A percentile compares a stretch with the other conserved stretches of the same genome.
phyloP scores from a whole-genome alignment of 1,140 invertebrate genomes.

The Lucilia sericata region DNA sequence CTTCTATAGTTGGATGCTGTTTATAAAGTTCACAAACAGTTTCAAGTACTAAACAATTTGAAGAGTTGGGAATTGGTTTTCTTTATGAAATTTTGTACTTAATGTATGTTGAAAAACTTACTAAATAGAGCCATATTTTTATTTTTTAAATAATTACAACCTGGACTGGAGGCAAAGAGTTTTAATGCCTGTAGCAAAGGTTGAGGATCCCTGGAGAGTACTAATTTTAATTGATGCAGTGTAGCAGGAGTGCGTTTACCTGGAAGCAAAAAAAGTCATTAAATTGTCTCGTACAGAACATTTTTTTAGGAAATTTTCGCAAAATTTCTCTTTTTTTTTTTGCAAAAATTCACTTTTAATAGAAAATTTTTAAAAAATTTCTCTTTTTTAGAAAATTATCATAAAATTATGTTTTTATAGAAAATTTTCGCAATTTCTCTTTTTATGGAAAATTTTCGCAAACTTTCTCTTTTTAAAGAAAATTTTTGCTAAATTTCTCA shows the following conservation, averaged over 20 bases:
- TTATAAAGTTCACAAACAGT: slow-evolving; percentile 70
- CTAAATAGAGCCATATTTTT: slow-evolving; percentile 71
- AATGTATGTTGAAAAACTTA: slow-evolving; percentile 50
- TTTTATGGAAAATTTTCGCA: too few species aligned
- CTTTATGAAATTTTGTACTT: neutral
- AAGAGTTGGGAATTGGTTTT: neutral
- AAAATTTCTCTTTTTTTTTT: too few species aligned
- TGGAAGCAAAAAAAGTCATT: slow-evolving; percentile 54
- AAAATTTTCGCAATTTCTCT: too few species aligned
- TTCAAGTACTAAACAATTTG: slow-evolving; percentile 70
- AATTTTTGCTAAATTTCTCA: too few species aligned
- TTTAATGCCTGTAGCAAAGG: slow-evolving; percentile 71
- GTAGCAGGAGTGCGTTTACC: slow-evolving; percentile 72
- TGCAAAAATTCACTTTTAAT: too few species aligned
- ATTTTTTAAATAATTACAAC: slow-evolving; percentile 71
- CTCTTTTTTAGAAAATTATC: too few species aligned
- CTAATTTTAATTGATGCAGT: slow-evolving; percentile 69
- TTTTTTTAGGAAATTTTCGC: too few species aligned
- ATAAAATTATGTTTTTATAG: too few species aligned
- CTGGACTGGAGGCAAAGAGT: slow-evolving; percentile 72
- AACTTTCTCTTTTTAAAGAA: too few species aligned
- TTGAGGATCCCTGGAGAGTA: slow-evolving; percentile 70
- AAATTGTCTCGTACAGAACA: neutral
- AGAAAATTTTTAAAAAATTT: too few species aligned
- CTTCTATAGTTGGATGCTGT: slow-evolving; percentile 56